Percentiles rank a stretch among this genome's conserved stretches.
Conservation (phyloP, 2,888 invertebrate species). For the Hemaris fuciformis region DNA sequence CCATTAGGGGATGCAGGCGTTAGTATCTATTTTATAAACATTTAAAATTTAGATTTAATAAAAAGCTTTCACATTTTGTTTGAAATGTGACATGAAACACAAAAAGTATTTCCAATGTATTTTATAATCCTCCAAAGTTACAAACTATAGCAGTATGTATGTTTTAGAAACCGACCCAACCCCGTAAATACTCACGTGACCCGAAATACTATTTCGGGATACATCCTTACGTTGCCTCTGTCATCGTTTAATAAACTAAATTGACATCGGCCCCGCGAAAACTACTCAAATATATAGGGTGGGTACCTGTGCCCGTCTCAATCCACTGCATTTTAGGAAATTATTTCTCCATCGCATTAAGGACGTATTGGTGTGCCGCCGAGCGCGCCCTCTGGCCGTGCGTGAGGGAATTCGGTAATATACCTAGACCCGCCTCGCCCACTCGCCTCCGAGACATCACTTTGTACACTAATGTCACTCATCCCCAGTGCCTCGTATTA, state of each 20-base stretch:
- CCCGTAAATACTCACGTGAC: neutral
- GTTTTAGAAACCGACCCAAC: neutral
- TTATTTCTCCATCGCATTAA: constrained; percentile 74
- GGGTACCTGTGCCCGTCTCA: constrained; percentile 54
- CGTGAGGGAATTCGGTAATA: constrained; percentile 65
- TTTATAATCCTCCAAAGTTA: no score
- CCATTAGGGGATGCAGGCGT: no score
- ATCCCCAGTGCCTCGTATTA: constrained; percentile 28
- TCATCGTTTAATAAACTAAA: constrained; percentile 57
- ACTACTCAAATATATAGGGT: constrained; percentile 60
- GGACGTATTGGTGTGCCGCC: constrained; percentile 65
- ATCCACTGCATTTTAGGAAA: constrained; percentile 74
- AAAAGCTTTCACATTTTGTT: no score
- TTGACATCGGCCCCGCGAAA: constrained; percentile 59
- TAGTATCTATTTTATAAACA: no score
- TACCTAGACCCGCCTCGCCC: constrained; percentile 31
- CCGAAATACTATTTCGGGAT: constrained; percentile 1
- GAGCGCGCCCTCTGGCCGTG: constrained; percentile 70
- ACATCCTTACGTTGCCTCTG: constrained; percentile 23
- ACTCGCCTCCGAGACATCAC: constrained; percentile 24
- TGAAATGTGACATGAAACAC: no score
- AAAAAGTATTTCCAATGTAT: no score
- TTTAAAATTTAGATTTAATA: no score
- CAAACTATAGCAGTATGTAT: no score
- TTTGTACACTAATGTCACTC: constrained; percentile 49